Evolutionary conservation across 2,113 vertebrate species (phyloP), one percentile per base, ranked within the genome.

Genomic region (Malurus melanocephalus): DNA sequence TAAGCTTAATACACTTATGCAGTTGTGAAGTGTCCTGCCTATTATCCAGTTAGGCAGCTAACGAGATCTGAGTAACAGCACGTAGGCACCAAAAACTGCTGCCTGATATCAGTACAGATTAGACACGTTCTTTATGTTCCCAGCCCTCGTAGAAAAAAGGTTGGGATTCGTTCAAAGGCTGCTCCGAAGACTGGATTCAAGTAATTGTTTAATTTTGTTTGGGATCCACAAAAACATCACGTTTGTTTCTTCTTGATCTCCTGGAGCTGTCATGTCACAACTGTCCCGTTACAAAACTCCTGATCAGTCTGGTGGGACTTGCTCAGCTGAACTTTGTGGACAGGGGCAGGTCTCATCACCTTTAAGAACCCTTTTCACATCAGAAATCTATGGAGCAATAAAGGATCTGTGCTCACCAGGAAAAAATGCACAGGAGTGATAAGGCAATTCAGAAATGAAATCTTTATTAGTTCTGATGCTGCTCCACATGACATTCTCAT

Each of bases 11-110:
- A 93, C 35, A 80, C 86, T 95, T 69, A 93, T 74, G 64, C 38
- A 94, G 90, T 90, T 95, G 92, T 94, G 93, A 96, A 96, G 94
- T 66, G 94, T 89, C 80, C 88, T 94, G 92, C 90, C 94, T 88
- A 26, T 96, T 85, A 94, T 94, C 93, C 94, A 79, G 80, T 96
- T 94, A 96, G 84, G 28, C 45, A 60, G 88, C 80, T 95, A 95
- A 95, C 45, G 9, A 93, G 88, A 92, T 94, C 86, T 90, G 92
- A 92, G 92, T 96, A 95, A 40, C 93, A 94, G 94, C 95, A 96
- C 95, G 92, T 96, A 96, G 93, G 94, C 94, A 94, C 80, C 30
- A 78, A 90, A 55, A 92, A 73, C 86, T 2, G 24, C 59, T 28
- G 86, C 38, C 86, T 87, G 85, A 56, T 89, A 93, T 5, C 89